phyloP scores from a whole-genome alignment of 1,140 invertebrate genomes.

The Zophobas atratus region DNA sequence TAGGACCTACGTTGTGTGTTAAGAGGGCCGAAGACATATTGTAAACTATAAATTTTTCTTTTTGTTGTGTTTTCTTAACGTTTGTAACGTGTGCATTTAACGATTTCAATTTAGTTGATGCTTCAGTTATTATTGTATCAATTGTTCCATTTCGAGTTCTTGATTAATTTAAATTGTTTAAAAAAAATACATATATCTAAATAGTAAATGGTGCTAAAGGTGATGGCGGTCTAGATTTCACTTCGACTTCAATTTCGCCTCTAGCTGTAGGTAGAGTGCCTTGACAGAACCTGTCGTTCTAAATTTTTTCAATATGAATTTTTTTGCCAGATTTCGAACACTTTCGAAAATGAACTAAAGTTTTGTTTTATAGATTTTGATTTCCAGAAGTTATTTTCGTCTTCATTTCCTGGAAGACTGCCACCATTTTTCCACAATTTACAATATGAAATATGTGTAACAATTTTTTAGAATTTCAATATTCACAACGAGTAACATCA shows the following conservation, averaged over 20 bases:
- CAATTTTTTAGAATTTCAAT: no score
- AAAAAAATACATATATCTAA: neutral
- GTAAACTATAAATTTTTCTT: slow-evolving; percentile 26
- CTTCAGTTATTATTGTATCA: slow-evolving; percentile 30
- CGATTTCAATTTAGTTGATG: slow-evolving; percentile 42
- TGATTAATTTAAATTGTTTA: neutral
- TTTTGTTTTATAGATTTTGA: no score
- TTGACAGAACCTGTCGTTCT: no score
- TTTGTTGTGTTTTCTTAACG: slow-evolving; percentile 7
- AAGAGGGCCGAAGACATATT: neutral
- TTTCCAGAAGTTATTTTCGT: no score
- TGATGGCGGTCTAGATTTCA: neutral
- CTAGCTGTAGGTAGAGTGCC: neutral
- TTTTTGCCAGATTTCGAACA: no score
- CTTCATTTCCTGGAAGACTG: no score
- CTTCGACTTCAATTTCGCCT: neutral
- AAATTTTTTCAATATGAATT: no score
- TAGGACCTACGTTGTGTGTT: no score
- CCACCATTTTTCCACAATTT: no score
- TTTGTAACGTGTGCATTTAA: slow-evolving; percentile 26
- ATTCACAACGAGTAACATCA: no score
- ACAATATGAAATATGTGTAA: no score
- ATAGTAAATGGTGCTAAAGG: neutral
- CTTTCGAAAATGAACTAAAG: no score
- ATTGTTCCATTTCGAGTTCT: slow-evolving; percentile 41